phyloP scores from a whole-genome alignment of 2,888 invertebrate species.

The Brachyptera putata region DNA sequence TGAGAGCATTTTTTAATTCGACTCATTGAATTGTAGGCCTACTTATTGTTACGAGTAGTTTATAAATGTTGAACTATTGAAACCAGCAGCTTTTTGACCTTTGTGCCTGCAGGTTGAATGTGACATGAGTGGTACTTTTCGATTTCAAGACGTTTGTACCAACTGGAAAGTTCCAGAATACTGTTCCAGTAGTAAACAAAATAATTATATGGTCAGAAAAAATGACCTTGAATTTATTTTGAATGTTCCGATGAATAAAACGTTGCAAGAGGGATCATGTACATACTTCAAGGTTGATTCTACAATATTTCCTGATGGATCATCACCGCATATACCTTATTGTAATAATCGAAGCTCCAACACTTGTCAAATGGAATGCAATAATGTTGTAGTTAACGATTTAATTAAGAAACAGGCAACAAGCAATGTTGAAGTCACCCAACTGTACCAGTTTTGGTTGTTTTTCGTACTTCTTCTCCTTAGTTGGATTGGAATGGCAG shows the following conservation, averaged over 20 bases:
- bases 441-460: slow-evolving; percentile 67
- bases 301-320: slow-evolving; percentile 14
- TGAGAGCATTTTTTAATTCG: too few species aligned
- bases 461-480: slow-evolving; percentile 71
- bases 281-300: slow-evolving; percentile 25
- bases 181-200: slow-evolving; percentile 10
- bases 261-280: slow-evolving; percentile 15
- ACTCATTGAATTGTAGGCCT: too few species aligned
- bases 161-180: slow-evolving; percentile 26
- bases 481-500: slow-evolving; percentile 80
- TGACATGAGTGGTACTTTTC: neutral
- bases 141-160: slow-evolving; percentile 17
- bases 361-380: slow-evolving; percentile 20
- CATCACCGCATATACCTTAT: slow-evolving; percentile 19
- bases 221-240: slow-evolving; percentile 20
- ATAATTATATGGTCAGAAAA: neutral
- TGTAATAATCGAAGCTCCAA: slow-evolving; percentile 22
- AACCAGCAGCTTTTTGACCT: too few species aligned
- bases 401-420: slow-evolving; percentile 40
- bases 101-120: slow-evolving; percentile 2
- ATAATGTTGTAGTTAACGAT: slow-evolving; percentile 26
- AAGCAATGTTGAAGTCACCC: slow-evolving; percentile 42
- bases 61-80: too few species aligned
- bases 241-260: slow-evolving; percentile 23
- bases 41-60: too few species aligned